Evolutionary conservation across 2,888 invertebrate species (phyloP), one percentile per base, ranked within the genome.

Genomic region (Lasioglossum morio): DNA sequence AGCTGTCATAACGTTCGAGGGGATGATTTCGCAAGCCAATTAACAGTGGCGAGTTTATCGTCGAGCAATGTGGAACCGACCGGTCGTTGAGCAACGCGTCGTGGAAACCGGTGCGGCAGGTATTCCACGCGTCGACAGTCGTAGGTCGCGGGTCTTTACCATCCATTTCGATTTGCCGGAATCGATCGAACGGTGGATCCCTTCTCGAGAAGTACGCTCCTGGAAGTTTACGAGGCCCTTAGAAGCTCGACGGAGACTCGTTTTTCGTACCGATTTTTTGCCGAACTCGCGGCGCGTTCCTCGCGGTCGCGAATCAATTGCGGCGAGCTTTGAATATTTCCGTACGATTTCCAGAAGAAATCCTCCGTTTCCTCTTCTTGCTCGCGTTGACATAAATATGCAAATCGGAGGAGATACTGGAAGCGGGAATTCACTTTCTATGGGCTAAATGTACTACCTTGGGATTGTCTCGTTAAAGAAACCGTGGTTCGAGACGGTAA

Each of bases 21-120:
- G 46, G 75, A 30, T 87, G 80, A 84, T 89, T 81, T 84, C 81
- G 82, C 81, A 81, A 83, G 80, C 84, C 88, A 86, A 87, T 89
- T 90, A 89, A 77, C 75, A 69, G 37, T 63, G 81, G 73, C 81
- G 82, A 83, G 81, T 89, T 87, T 87, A 85, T 89, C 88, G 84
- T 30, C 75, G 66, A 40, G 63, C 37, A 60, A 73, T 48, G 74
- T 34, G 70, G 72, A 76, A 81, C 72, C 81, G 69, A 37, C 66
- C 60, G 57, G 75, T 75, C 73, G 75, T 83, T 81, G 80, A 70
- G 83, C 80, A 82, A 85, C 79, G 81, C 79, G 77, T 27, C 27
- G 76, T 53, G 66, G 81, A 69, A 89, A 89, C 89, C 87, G 89
- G 87, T 89, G 85, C 82, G 69, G 79, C 89, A 82, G 80, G 88